Evolutionary conservation across 2,797 vertebrate species (phyloP).

Genomic region (Leptoclinus maculatus): DNA sequence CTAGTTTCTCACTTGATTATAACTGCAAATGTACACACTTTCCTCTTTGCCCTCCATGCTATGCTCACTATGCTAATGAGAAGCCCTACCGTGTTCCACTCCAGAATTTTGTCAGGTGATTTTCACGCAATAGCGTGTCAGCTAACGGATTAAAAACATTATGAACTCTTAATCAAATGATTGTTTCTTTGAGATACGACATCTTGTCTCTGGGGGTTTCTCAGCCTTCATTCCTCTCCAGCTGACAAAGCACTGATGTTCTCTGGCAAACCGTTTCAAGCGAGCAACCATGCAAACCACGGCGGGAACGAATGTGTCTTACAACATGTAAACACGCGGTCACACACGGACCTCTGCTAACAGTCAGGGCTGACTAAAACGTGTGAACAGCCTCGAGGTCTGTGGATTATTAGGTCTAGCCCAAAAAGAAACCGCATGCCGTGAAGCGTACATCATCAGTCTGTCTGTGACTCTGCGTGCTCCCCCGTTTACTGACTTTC

Average conservation of each 20-base stretch:
- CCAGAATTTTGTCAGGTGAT: no score
- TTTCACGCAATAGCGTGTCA: no score
- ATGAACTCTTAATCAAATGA: no score
- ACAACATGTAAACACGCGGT: not conserved
- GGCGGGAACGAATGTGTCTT: not conserved
- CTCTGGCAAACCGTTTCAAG: not conserved
- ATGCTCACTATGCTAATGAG: no score
- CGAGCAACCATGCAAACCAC: not conserved
- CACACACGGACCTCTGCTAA: not conserved
- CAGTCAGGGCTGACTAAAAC: slow-evolving; percentile 23
- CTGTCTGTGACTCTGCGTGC: slow-evolving; percentile 13
- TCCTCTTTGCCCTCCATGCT: no score
- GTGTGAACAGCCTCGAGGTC: slow-evolving; percentile 41
- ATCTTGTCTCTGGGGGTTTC: not conserved
- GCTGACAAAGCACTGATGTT: not conserved
- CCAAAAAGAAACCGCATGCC: not conserved
- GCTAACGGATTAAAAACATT: no score
- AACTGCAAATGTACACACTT: no score
- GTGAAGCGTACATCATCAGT: slow-evolving; percentile 14
- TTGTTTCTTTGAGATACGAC: no score
- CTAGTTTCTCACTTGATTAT: no score
- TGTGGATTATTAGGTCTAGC: slow-evolving; percentile 25
- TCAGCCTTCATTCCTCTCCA: not conserved
- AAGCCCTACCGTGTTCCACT: no score
- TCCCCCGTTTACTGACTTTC: not conserved